Conservation (phyloP, 2,113 vertebrate species). For the Oostethus manadensis region DNA sequence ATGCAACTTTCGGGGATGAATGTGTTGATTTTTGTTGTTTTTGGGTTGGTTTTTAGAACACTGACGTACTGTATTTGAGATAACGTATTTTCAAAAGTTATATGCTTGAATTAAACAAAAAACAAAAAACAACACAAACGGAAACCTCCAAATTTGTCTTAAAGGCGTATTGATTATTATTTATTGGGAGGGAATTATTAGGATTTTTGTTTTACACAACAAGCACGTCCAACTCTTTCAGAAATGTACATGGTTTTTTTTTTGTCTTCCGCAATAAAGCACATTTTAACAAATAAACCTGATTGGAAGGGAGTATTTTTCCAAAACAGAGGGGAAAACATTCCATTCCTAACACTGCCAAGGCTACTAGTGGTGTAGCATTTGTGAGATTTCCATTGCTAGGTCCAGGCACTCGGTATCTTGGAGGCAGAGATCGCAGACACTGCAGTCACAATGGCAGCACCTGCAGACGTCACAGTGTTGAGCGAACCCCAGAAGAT, state of each 20-base stretch:
- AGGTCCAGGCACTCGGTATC: conserved; percentile 72
- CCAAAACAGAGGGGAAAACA: too few species aligned
- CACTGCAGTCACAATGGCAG: conserved; percentile 43
- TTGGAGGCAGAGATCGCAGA: conserved; percentile 62
- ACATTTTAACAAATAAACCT: conserved; percentile 56
- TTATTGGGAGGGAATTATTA: too few species aligned
- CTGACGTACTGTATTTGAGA: conserved; percentile 21
- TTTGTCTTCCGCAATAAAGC: conserved; percentile 28
- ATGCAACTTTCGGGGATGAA: conserved; percentile 31
- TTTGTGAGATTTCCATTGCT: conserved; percentile 72
- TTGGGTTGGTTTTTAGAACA: conserved; percentile 18
- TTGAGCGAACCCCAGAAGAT: conserved; percentile 41
- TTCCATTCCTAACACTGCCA: too few species aligned
- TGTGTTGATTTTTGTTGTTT: conserved; percentile 19
- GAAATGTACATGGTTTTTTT: conserved; percentile 15
- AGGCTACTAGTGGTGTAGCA: conserved; percentile 63
- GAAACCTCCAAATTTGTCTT: conserved; percentile 6
- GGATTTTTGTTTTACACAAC: conserved; percentile 1
- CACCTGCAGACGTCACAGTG: conserved; percentile 38
- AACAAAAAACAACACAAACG: background rate
- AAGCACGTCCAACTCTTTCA: conserved; percentile 11
- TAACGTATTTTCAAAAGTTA: conserved; percentile 13
- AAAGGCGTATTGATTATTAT: conserved; percentile 1
- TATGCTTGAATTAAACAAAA: conserved; percentile 4
- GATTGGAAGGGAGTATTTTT: too few species aligned